Percentiles rank a stretch among this genome's conserved stretches.
phyloP scores from a whole-genome alignment of 2,797 vertebrate genomes.

The Emydoidea blandingii region DNA sequence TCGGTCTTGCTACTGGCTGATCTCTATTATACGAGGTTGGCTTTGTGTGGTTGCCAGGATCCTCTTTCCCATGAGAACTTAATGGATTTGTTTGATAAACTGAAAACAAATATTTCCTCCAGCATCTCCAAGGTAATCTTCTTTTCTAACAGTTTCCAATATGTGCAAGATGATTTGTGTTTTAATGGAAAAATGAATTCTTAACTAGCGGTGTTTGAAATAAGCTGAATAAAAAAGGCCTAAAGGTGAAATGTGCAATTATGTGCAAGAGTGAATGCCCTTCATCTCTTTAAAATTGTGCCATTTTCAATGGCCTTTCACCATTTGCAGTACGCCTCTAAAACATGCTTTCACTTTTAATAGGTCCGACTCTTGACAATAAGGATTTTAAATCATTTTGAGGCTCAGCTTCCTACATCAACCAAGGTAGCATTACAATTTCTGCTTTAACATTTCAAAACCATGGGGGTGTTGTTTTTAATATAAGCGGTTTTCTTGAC shows the following conservation, averaged over 20 bases:
- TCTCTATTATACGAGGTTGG: slow-evolving; percentile 93
- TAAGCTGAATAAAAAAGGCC: background rate
- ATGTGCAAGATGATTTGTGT: background rate
- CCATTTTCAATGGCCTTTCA: background rate
- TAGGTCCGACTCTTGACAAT: slow-evolving; percentile 94
- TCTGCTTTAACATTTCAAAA: slow-evolving; percentile 29
- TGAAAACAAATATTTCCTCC: slow-evolving; percentile 91
- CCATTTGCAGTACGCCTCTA: slow-evolving; percentile 1
- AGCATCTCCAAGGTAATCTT: slow-evolving; percentile 90
- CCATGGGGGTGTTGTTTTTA: background rate
- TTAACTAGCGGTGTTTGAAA: background rate
- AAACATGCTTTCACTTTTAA: slow-evolving; percentile 32
- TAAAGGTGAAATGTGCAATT: background rate
- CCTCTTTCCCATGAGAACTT: slow-evolving; percentile 87
- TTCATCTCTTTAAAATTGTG: background rate
- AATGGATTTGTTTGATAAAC: slow-evolving; percentile 86
- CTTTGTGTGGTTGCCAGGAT: slow-evolving; percentile 87
- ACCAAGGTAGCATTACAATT: slow-evolving; percentile 83
- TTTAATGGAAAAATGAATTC: background rate
- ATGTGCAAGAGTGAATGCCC: background rate
- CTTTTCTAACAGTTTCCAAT: background rate
- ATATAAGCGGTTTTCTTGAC: background rate
- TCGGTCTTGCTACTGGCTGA: slow-evolving; percentile 91
- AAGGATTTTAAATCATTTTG: slow-evolving; percentile 94
- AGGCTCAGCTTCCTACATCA: slow-evolving; percentile 80